Conservation (phyloP, 2,113 vertebrate species). For the Salminus brasiliensis region DNA sequence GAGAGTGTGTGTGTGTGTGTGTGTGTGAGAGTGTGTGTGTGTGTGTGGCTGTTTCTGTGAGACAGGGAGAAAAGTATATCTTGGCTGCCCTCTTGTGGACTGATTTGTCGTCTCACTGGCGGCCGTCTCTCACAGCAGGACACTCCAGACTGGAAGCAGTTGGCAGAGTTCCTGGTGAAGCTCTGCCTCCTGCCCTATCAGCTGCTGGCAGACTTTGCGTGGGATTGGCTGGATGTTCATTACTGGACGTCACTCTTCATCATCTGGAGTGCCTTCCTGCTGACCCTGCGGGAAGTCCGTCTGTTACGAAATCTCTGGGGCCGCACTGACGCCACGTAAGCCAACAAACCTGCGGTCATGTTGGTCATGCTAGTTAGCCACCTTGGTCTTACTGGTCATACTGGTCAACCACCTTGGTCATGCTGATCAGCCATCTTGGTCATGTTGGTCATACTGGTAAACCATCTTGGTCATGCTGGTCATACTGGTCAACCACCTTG, state of each 20-base stretch:
- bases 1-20: too few species aligned
- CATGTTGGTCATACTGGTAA: too few species aligned
- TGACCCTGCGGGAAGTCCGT: slow-evolving; percentile 80
- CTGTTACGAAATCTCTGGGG: slow-evolving; percentile 88
- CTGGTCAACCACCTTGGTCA: too few species aligned
- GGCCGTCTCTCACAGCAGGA: slow-evolving; percentile 1
- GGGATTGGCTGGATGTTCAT: slow-evolving; percentile 35
- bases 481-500: too few species aligned
- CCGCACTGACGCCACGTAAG: slow-evolving; percentile 82
- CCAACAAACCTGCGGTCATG: too few species aligned
- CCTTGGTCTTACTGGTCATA: too few species aligned
- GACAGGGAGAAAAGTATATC: too few species aligned
- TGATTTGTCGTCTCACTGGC: not conserved
- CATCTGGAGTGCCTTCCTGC: not conserved
- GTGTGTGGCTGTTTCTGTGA: too few species aligned
- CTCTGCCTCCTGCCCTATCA: slow-evolving; percentile 23
- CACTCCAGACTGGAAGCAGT: slow-evolving; percentile 53
- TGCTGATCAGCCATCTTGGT: too few species aligned
- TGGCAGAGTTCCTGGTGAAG: slow-evolving; percentile 27
- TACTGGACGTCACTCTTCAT: slow-evolving; percentile 10
- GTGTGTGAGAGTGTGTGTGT: too few species aligned
- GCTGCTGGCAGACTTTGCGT: slow-evolving; percentile 27
- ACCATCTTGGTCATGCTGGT: too few species aligned
- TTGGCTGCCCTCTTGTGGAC: not conserved
- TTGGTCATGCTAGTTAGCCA: too few species aligned